Evolutionary conservation across 2,113 vertebrate genomes (phyloP), one percentile per base, ranked within the genome.

Genomic region (Prietella phreatophila): DNA sequence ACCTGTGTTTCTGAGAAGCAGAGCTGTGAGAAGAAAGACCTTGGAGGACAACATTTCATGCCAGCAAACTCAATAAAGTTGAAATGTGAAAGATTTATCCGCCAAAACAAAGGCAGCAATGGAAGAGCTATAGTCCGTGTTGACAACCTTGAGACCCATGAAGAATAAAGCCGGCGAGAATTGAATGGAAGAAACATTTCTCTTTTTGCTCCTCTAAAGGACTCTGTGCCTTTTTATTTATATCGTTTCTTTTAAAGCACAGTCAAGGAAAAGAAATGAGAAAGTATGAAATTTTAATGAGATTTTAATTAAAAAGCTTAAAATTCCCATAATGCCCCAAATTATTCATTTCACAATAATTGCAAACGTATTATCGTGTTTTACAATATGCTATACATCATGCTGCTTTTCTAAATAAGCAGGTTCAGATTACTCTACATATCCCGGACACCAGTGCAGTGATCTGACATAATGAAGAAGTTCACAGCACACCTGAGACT

Each of bases 11-110:
- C 84, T 82, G 56, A 60, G 84, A 86, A 90, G 76, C 82, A 67
- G 73, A 71, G 82, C 78, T 83, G 85, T 86, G 84, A 89, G 76
- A 87, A 83, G 85, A 84, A 88, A 89, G 88, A 81, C 88, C 88
- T 91, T 88, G 80, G 91, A 91, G 89, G 87, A 79, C 84, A 88
- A 91, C 91, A 92, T 91, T 86, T 90, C 90, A 92, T 78, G 85
- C 69, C 65, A 86, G 90, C 78, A 83, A 89, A 90, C 89, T 90
- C 89, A 89, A 92, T 91, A 90, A 90, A 88, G 90, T 82, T 58
- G 56, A 89, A 86, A 84, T 61, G 78, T 90, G 90, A 92, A 87
- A 91, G 89, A 92, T 92, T 89, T 89, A 91, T 92, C 84, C 86
- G 67, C 65, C 86, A 85, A 88, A 91, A 92, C 86, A 92, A 89